Evolutionary conservation across 1,140 invertebrate genomes (phyloP).

Genomic region (Halictus rubicundus): DNA sequence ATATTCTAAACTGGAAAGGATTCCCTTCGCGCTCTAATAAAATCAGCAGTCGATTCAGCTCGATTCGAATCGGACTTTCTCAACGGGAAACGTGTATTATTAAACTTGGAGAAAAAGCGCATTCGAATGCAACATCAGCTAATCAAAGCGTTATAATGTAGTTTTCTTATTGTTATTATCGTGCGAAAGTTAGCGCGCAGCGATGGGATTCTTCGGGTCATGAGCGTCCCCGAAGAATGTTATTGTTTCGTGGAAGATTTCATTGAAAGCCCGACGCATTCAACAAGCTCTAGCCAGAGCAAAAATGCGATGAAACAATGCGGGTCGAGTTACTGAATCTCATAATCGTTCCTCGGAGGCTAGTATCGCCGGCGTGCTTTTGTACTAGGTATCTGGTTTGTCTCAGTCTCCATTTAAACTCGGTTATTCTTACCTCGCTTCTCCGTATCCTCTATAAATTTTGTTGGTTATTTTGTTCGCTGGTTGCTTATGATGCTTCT

Average conservation of each 20-base stretch:
- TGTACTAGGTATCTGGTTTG: background rate
- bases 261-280: background rate
- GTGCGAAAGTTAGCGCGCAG: background rate
- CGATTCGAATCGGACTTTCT: too few species aligned
- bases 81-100: too few species aligned
- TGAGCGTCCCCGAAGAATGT: background rate
- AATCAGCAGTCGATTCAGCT: too few species aligned
- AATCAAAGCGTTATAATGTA: too few species aligned
- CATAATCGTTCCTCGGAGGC: background rate
- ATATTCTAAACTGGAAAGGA: background rate
- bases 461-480: background rate
- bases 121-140: too few species aligned
- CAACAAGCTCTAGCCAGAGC: background rate
- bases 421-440: background rate
- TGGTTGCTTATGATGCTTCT: background rate
- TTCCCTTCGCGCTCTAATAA: background rate
- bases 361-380: background rate
- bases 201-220: background rate
- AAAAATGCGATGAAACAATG: constrained; percentile 1
- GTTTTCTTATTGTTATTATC: too few species aligned
- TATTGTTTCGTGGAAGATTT: background rate
- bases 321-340: background rate
- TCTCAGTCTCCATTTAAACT: background rate
- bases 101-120: too few species aligned
- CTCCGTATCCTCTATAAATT: background rate